A percentile compares a stretch with the other conserved stretches of the same genome.
phyloP scores from a whole-genome alignment of 2,797 vertebrate species.

The Chaetodon trifasciatus region DNA sequence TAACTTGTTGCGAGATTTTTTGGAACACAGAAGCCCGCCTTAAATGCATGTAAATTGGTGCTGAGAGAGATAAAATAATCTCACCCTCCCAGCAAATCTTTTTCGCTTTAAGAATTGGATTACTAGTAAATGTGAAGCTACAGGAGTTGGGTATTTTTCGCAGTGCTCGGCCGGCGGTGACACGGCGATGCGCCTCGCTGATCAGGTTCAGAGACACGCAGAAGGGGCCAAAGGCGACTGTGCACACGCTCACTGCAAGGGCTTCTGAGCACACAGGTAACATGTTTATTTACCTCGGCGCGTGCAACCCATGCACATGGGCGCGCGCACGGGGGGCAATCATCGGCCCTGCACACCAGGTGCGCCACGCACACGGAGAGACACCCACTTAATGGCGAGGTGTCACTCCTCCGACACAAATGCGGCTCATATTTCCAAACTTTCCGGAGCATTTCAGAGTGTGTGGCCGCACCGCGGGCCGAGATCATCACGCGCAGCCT shows the following conservation, averaged over 20 bases:
- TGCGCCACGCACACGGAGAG: constrained; percentile 8
- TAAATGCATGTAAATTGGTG: neutral
- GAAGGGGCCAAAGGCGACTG: neutral
- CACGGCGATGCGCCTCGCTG: constrained; percentile 34
- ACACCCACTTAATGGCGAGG: constrained; percentile 31
- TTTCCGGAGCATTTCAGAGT: constrained; percentile 30
- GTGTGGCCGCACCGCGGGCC: neutral
- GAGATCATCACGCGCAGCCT: neutral
- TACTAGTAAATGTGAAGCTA: neutral
- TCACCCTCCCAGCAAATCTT: neutral
- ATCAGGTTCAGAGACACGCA: neutral
- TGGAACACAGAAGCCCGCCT: neutral
- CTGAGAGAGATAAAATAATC: neutral
- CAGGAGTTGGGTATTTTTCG: constrained; percentile 19
- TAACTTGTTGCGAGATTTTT: constrained; percentile 29
- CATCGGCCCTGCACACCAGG: constrained; percentile 17
- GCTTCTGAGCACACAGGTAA: neutral
- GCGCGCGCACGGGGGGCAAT: neutral
- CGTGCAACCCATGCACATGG: neutral
- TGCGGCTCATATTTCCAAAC: constrained; percentile 40
- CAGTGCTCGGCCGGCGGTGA: constrained; percentile 14
- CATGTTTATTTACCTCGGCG: constrained; percentile 4
- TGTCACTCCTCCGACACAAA: constrained; percentile 7
- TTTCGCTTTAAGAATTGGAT: constrained; percentile 12
- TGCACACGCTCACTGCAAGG: neutral